Conservation (phyloP, 2,888 invertebrate genomes). For the Aporophyla nigra region DNA sequence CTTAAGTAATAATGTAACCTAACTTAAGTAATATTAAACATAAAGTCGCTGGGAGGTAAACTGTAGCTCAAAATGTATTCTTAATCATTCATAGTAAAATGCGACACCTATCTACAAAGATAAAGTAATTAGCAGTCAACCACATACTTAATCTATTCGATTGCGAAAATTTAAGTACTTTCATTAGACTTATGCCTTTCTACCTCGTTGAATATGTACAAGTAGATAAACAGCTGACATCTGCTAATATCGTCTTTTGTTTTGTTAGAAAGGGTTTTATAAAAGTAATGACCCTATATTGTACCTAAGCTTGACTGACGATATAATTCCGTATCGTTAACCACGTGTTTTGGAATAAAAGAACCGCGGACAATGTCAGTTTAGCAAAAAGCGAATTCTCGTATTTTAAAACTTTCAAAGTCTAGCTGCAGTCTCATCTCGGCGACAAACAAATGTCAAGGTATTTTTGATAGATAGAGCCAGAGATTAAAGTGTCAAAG, state of each 20-base stretch:
- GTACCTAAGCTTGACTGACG: neutral
- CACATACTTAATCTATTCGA: neutral
- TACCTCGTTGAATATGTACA: conserved; percentile 31
- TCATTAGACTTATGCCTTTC: conserved; percentile 1
- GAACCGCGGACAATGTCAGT: no score
- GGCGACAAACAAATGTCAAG: no score
- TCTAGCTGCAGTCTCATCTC: no score
- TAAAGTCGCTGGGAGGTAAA: neutral
- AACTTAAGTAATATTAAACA: no score
- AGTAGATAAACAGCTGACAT: conserved; percentile 56
- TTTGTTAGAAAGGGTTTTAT: conserved; percentile 1
- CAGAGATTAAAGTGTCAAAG: no score
- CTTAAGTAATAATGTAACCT: neutral
- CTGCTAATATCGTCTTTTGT: conserved; percentile 27
- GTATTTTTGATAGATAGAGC: no score
- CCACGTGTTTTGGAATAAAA: neutral
- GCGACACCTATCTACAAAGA: neutral
- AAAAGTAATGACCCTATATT: neutral
- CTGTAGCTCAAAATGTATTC: neutral
- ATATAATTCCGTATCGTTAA: neutral
- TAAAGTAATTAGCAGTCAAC: neutral
- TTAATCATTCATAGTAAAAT: neutral
- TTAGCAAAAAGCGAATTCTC: no score
- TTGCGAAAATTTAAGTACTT: neutral
- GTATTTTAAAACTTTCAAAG: no score